Evolutionary conservation across 2,113 vertebrate genomes (phyloP).

Genomic region (Sinocyclocheilus maitianheensis): DNA sequence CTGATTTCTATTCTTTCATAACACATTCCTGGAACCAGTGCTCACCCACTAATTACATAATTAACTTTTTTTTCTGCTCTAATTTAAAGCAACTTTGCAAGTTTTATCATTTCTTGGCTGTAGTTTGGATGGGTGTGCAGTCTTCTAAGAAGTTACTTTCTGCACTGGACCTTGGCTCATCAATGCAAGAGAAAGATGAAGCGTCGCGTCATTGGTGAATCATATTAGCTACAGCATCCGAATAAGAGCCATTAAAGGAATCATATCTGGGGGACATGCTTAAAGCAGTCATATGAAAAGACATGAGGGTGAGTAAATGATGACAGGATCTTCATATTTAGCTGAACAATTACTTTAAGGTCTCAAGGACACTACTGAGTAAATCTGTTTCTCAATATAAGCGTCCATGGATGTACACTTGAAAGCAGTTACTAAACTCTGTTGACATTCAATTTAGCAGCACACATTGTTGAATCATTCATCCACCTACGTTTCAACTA

Average conservation of each 20-base stretch:
- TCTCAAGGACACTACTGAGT: not conserved
- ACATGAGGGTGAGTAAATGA: not conserved
- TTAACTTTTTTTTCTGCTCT: conserved; percentile 52
- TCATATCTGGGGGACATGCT: not conserved
- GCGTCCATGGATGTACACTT: not conserved
- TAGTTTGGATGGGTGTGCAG: conserved; percentile 10
- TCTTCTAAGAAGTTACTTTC: conserved; percentile 17
- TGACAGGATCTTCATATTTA: not conserved
- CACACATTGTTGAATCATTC: not conserved
- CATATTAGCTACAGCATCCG: not conserved
- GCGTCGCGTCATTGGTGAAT: not conserved
- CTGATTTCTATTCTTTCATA: conserved; percentile 69
- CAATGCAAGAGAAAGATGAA: conserved; percentile 1
- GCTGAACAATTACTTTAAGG: not conserved
- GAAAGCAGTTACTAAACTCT: not conserved
- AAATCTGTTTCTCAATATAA: not conserved
- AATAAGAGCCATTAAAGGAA: not conserved
- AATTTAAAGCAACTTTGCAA: conserved; percentile 26
- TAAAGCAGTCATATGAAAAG: not conserved
- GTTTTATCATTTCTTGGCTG: conserved; percentile 37
- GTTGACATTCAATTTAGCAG: not conserved
- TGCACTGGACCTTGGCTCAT: not conserved
- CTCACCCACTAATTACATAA: conserved; percentile 76
- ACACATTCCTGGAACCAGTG: conserved; percentile 71
- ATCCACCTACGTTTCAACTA: not conserved